Evolutionary conservation across 2,888 invertebrate genomes (phyloP), one percentile per base, ranked within the genome.

Genomic region (Nasonovia ribisnigri): DNA sequence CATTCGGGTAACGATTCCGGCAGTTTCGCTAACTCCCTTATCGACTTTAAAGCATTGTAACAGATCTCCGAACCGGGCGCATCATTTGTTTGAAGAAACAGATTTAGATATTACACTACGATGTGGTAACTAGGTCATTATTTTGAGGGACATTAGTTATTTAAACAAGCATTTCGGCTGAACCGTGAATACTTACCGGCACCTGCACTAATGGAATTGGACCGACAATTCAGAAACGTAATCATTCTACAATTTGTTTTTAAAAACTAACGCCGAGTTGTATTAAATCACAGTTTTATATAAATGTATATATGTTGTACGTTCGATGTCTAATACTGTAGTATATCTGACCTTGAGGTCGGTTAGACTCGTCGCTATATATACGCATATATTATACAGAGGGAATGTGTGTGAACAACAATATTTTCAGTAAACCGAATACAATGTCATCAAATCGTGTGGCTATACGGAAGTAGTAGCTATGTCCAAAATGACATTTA

Each of bases 11-110:
- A 51, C 26, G 51, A 84, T 6, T 90, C 42, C 42, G 6, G 51
- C 6, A 5, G 8, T 90, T 90, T 36, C 16, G 4, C 42, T 36
- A 6, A 42, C 51, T 84, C 54, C 1, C 51, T 51, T 54, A 91
- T 42, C 84, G 42, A 29, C 42, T 90, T 42, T 84, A 16, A 29
- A 42, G 26, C 29, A 42, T 84, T 20, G 26, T 29, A 77, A 11
- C 3, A 36, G 20, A 84, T 91, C 51, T 51, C 42, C 6, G 13
- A 46, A 46, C 48, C 13, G 46, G 6, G 57, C 43, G 8, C 26
- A 36, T 88, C 36, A n/a, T 91, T 84, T 51, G 90, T 91, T 54
- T 86, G 29, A 91, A 42, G 42, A 86, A 91, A 91, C 84, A 57
- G 29, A 91, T 57, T 86, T 46, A 84, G 57, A 86, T 43, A 57